Base-by-base conservation (phyloP, 2,888 invertebrate genomes). In the Crossocerus cetratus region DNA sequence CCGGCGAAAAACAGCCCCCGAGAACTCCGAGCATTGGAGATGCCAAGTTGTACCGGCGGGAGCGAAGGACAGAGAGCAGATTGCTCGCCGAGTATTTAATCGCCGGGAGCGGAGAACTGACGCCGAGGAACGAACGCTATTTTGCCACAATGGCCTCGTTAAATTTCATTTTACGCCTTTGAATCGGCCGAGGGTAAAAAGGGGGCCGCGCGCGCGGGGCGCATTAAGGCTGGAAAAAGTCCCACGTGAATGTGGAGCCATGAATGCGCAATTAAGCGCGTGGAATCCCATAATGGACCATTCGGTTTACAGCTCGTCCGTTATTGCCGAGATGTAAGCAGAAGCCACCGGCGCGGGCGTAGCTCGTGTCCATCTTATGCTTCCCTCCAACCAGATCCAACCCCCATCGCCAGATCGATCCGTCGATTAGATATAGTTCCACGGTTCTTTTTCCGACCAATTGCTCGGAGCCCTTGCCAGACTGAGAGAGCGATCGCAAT, bases 231-330 rank as follows among this genome's bases (percentile, higher is more conserved):
- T 18, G 18, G 4, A 42, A 16, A 20, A 43, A 42, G 62, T 43
- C 2, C n/a, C 11, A 22, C 22, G 23, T 22, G 45, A 63, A 64
- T 43, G 57, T 3, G n/a, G 42, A 5, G 5, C 23, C 57, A 55
- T 56, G 72, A 72, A 74, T 57, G 53, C 21, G 57, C 64, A 65
- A 74, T 68, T 72, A 61, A 58, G 16, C 54, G 16, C 54, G 43
- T 62, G 61, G 58, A 57, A 64, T 42, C 20, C 21, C n/a, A 2
- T 32, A 65, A 58, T 44, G 67, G 49, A 44, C 44, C 23, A 32
- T 54, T 71, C 58, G 49, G 22, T 64, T 69, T 64, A 54, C 54
- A 69, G 60, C 65, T 60, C 56, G 14, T 43, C 42, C 16, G 18
- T 49, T 42, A 53, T 63, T 69, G 42, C 63, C 68, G 45, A 22